These are phyloP conservation scores for Melinaea menophilus DNA, from an alignment of 2,888 invertebrate species.

Conservation along the genomic window DNA sequence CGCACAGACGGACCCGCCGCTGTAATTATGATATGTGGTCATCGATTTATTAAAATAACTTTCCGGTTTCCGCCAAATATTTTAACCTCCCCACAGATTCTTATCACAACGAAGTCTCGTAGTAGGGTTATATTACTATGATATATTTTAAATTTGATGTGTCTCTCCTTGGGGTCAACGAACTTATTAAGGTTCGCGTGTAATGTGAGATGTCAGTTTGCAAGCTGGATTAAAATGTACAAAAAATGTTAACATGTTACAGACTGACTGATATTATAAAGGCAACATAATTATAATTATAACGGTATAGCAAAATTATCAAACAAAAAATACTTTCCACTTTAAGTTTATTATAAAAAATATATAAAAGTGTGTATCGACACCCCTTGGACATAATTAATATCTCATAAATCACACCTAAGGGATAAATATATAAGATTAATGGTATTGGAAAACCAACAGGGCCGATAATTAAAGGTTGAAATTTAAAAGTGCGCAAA, in stretches of 20 bases:
- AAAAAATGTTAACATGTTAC: slow-evolving; percentile 17
- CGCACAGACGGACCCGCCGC: slow-evolving; percentile 6
- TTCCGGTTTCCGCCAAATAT: slow-evolving; percentile 20
- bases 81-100: slow-evolving; percentile 15
- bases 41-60: slow-evolving; percentile 29
- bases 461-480: slow-evolving; percentile 30
- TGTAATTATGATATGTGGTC: slow-evolving; percentile 27
- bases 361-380: background rate
- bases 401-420: slow-evolving; percentile 23
- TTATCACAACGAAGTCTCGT: slow-evolving; percentile 19
- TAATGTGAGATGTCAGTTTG: slow-evolving; percentile 18
- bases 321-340: slow-evolving; percentile 1
- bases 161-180: slow-evolving; percentile 10
- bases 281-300: slow-evolving; percentile 6
- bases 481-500: slow-evolving; percentile 33
- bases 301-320: background rate
- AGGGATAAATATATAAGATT: slow-evolving; percentile 32
- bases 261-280: background rate
- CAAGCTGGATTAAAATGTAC: slow-evolving; percentile 19
- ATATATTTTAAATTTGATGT: slow-evolving; percentile 2
- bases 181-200: slow-evolving; percentile 15
- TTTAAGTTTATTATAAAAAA: background rate
- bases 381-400: slow-evolving; percentile 21
- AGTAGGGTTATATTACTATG: slow-evolving; percentile 9
- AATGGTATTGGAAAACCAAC: slow-evolving; percentile 30